phyloP scores from a whole-genome alignment of 2,113 vertebrate species.

The Seriola aureovittata region DNA sequence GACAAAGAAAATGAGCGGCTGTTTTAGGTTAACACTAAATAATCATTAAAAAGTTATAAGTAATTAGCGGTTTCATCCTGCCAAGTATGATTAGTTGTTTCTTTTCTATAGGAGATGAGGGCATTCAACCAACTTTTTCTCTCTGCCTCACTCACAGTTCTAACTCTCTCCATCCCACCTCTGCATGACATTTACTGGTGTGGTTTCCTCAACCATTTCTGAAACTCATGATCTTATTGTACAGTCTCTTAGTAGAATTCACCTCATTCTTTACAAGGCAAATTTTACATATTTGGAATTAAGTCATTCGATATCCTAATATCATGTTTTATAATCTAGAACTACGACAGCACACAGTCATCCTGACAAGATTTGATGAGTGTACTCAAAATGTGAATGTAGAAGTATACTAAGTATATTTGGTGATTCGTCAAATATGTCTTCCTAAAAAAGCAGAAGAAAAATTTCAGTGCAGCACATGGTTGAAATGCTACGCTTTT shows the following conservation, averaged over 20 bases:
- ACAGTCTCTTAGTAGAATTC: neutral
- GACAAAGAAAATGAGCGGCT: slow-evolving; percentile 29
- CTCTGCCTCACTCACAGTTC: slow-evolving; percentile 4
- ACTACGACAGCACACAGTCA: neutral
- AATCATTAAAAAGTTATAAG: slow-evolving; percentile 53
- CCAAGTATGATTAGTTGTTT: slow-evolving; percentile 57
- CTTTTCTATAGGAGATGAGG: slow-evolving; percentile 48
- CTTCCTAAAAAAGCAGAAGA: neutral
- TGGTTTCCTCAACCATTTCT: slow-evolving; percentile 7
- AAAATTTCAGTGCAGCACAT: slow-evolving; percentile 38
- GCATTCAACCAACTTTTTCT: slow-evolving; percentile 23
- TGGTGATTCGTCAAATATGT: neutral
- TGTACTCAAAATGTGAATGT: neutral
- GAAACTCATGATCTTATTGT: slow-evolving; percentile 3
- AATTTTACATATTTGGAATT: neutral
- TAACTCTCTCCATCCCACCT: slow-evolving; percentile 17
- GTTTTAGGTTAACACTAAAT: slow-evolving; percentile 50
- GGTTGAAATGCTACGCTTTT: slow-evolving; percentile 56
- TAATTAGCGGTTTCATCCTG: slow-evolving; percentile 53
- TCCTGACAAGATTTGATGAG: neutral
- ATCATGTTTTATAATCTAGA: neutral
- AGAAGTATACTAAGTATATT: neutral
- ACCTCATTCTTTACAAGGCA: neutral
- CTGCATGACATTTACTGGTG: slow-evolving; percentile 42
- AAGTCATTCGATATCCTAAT: neutral